A percentile compares a stretch with the other conserved stretches of the same genome.
These are phyloP conservation scores for Passer domesticus DNA, from an alignment of 2,113 vertebrate genomes.

Conservation along the genomic window DNA sequence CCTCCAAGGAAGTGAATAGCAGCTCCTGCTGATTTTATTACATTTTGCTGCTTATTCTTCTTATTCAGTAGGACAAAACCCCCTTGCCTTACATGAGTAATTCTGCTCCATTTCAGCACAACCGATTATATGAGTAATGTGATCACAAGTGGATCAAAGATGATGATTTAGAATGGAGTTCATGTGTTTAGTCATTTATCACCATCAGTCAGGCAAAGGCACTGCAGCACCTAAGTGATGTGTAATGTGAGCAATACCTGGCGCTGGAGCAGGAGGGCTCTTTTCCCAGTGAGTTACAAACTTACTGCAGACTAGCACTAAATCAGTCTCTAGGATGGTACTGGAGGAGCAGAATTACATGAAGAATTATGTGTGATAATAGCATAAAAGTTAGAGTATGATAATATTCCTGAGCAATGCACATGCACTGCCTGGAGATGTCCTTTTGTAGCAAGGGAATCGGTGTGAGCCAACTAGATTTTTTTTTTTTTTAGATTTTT, in stretches of 20 bases:
- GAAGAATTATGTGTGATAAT: neutral
- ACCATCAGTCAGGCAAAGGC: neutral
- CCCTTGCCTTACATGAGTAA: constrained; percentile 33
- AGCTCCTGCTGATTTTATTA: constrained; percentile 24
- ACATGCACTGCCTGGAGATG: accelerated
- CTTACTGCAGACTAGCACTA: neutral
- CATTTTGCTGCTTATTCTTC: neutral
- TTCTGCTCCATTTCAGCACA: neutral
- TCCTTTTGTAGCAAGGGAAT: neutral
- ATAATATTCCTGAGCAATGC: neutral
- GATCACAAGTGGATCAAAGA: constrained; percentile 36
- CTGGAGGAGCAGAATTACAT: neutral
- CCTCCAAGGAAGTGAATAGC: neutral
- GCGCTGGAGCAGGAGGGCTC: neutral
- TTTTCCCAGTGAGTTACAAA: neutral
- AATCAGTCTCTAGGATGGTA: neutral
- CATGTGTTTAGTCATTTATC: constrained; percentile 37
- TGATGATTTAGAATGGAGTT: neutral
- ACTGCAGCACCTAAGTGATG: neutral
- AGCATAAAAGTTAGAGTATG: neutral
- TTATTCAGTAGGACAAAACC: neutral
- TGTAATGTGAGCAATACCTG: neutral
- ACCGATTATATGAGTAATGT: constrained; percentile 26
- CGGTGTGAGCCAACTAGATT: neutral
- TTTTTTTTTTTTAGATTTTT: too few relatives aligned